These are phyloP conservation scores for Dryomyza anilis DNA, from an alignment of 2,888 invertebrate genomes.

Conservation along the genomic window DNA sequence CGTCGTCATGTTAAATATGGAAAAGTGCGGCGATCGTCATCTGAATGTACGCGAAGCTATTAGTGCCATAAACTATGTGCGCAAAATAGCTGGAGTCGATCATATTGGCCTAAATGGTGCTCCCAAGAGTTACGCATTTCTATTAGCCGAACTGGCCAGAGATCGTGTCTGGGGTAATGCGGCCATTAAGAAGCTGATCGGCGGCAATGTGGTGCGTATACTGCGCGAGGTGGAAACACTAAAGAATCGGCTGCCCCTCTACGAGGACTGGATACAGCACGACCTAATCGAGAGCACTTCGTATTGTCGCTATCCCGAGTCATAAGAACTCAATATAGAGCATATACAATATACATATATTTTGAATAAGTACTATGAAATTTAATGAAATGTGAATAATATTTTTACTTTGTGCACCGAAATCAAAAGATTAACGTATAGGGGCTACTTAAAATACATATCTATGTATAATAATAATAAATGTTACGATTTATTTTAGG, in stretches of 20 bases:
- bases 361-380: too few species aligned
- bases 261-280: conserved; percentile 65
- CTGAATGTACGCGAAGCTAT: conserved; percentile 59
- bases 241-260: conserved; percentile 62
- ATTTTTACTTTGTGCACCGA: not conserved
- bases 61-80: conserved; percentile 71
- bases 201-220: conserved; percentile 66
- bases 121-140: conserved; percentile 64
- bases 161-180: conserved; percentile 67
- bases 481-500: not conserved
- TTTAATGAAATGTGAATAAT: conserved; percentile 3
- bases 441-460: too few species aligned
- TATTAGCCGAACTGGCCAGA: conserved; percentile 68
- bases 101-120: conserved; percentile 69
- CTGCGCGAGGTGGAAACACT: conserved; percentile 63
- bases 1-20: conserved; percentile 69
- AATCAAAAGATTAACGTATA: not conserved
- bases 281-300: conserved; percentile 64
- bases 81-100: conserved; percentile 69
- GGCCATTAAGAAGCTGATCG: conserved; percentile 67
- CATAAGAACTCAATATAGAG: conserved; percentile 42
- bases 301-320: conserved; percentile 65
- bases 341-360: too few species aligned
- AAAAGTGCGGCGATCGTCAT: conserved; percentile 60
- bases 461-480: not conserved